Percentiles rank a stretch among this genome's conserved stretches.
phyloP scores from a whole-genome alignment of 92 coral and sea anemone species.

The Isaurus tuberculatus region DNA sequence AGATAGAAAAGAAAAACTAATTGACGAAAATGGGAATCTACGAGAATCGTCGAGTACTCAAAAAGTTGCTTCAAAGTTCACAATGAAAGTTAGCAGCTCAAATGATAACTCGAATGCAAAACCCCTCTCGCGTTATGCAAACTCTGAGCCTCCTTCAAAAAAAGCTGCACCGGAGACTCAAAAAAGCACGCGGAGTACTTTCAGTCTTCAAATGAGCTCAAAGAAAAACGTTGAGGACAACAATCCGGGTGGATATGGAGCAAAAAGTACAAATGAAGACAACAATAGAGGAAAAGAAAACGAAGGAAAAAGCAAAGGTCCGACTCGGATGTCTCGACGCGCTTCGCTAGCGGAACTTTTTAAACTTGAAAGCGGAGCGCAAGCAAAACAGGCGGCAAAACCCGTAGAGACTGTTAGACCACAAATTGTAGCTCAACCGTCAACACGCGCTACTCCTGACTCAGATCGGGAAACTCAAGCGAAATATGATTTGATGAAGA shows the following conservation, averaged over 20 bases:
- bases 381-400: slow-evolving; percentile 50
- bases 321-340: slow-evolving; percentile 82
- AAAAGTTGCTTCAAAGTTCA: slow-evolving; percentile 53
- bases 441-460: slow-evolving; percentile 29
- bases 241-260: slow-evolving; percentile 66
- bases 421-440: slow-evolving; percentile 34
- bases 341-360: slow-evolving; percentile 89
- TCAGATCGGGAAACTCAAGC: slow-evolving; percentile 43
- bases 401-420: slow-evolving; percentile 67
- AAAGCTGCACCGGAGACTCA: slow-evolving; percentile 56
- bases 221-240: slow-evolving; percentile 71
- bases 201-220: slow-evolving; percentile 71
- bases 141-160: slow-evolving; percentile 48
- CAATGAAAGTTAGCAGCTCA: slow-evolving; percentile 61
- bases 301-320: slow-evolving; percentile 43
- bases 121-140: slow-evolving; percentile 39
- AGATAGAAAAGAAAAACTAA: slow-evolving; percentile 81
- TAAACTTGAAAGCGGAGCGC: slow-evolving; percentile 75
- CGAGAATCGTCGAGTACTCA: slow-evolving; percentile 46
- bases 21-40: slow-evolving; percentile 72
- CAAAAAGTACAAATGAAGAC: slow-evolving; percentile 15
- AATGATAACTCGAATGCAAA: slow-evolving; percentile 48
- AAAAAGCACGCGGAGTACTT: slow-evolving; percentile 73
- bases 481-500: slow-evolving; percentile 50
- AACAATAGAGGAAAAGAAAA: slow-evolving; percentile 57